phyloP scores from a whole-genome alignment of 1,140 invertebrate genomes.

The Acyrthosiphon pisum region DNA sequence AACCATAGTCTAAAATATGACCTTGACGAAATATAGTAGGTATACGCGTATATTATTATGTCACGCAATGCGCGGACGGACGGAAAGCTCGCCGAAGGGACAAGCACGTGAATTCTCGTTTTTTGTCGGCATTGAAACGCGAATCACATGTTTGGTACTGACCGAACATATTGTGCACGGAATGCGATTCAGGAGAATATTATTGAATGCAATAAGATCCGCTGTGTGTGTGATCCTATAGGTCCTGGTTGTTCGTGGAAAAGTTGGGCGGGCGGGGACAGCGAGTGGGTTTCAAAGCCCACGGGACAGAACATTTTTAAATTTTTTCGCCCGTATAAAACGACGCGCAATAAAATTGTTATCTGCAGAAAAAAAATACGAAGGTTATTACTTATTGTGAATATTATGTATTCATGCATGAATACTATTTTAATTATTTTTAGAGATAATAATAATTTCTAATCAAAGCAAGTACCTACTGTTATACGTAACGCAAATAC shows the following conservation, averaged over 20 bases:
- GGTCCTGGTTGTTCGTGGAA: neutral
- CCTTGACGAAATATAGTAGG: neutral
- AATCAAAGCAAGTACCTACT: neutral
- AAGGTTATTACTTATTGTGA: neutral
- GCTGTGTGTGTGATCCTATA: neutral
- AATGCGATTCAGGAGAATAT: neutral
- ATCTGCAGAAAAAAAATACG: neutral
- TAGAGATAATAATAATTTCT: constrained; percentile 8
- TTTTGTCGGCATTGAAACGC: neutral
- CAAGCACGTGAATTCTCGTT: neutral
- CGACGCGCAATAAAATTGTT: neutral
- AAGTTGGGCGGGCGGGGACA: neutral
- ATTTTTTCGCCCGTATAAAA: neutral
- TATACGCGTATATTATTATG: neutral
- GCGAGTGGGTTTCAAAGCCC: neutral
- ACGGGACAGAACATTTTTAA: neutral
- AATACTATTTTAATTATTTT: constrained; percentile 1
- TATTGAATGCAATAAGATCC: neutral
- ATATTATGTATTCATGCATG: neutral
- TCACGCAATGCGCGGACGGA: neutral
- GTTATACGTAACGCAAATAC: neutral
- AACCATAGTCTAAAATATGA: neutral
- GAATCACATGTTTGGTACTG: neutral
- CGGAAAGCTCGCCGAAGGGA: neutral
- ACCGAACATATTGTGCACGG: neutral